These are phyloP conservation scores for Acanthurus leucopareius DNA, from an alignment of 2,797 vertebrate genomes.

Conservation along the genomic window DNA sequence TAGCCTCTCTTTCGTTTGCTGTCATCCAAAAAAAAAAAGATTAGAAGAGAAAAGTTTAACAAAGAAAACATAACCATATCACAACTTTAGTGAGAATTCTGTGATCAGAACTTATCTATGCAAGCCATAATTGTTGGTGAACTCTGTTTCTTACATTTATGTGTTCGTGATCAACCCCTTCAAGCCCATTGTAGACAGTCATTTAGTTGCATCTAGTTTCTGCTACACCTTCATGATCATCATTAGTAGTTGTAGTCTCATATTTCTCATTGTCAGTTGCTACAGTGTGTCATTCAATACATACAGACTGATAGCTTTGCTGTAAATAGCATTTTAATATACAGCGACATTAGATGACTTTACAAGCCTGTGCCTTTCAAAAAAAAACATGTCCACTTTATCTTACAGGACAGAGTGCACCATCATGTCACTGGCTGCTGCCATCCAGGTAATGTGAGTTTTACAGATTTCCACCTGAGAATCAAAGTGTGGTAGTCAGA, in stretches of 20 bases:
- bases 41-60: background rate
- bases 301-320: background rate
- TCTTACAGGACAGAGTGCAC: conserved; percentile 89
- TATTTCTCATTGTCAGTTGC: conserved; percentile 15
- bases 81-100: background rate
- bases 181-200: conserved; percentile 41
- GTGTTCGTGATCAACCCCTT: conserved; percentile 24
- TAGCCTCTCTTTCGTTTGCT: conserved; percentile 96
- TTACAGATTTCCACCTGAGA: conserved; percentile 47
- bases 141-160: conserved; percentile 20
- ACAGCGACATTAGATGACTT: background rate
- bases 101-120: conserved; percentile 19
- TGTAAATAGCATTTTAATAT: conserved; percentile 16
- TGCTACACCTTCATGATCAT: conserved; percentile 43
- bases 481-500: conserved; percentile 52
- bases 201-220: conserved; percentile 47
- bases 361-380: conserved; percentile 50
- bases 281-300: background rate
- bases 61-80: too few relatives aligned
- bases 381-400: conserved; percentile 74
- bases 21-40: conserved; percentile 35
- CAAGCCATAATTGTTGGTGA: conserved; percentile 43
- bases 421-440: conserved; percentile 88
- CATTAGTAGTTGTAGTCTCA: conserved; percentile 52
- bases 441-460: conserved; percentile 89